Conservation (phyloP, 2,113 vertebrate species). For the Lagenorhynchus albirostris region DNA sequence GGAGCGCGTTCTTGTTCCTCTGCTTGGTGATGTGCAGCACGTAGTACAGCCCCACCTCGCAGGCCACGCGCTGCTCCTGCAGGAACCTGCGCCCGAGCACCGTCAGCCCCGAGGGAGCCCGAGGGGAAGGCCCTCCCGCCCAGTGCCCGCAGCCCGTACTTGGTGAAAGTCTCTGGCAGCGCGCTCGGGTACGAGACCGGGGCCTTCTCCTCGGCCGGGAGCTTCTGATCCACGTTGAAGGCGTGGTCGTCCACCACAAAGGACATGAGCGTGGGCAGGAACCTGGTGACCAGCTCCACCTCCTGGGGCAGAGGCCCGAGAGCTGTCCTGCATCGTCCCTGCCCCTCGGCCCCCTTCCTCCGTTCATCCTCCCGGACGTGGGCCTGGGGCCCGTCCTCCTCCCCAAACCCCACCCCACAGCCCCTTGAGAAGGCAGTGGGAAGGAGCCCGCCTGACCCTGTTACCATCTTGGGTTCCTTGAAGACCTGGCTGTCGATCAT, state of each 20-base stretch:
- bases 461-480: slow-evolving; percentile 96
- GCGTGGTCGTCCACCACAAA: slow-evolving; percentile 97
- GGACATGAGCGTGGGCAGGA: slow-evolving; percentile 95
- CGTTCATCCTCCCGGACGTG: rapidly evolving
- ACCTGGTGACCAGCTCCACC: slow-evolving; percentile 92
- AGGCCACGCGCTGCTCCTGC: slow-evolving; percentile 95
- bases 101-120: rapidly evolving
- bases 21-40: slow-evolving; percentile 94
- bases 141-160: slow-evolving; percentile 70
- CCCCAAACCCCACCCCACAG: neutral
- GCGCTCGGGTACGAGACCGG: slow-evolving; percentile 86
- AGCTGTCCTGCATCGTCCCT: neutral
- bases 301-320: slow-evolving; percentile 81
- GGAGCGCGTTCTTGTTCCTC: slow-evolving; percentile 96
- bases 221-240: slow-evolving; percentile 94
- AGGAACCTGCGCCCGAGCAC: slow-evolving; percentile 83
- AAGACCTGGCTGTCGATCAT: slow-evolving; percentile 99
- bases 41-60: slow-evolving; percentile 96
- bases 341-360: neutral
- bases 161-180: slow-evolving; percentile 92
- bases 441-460: rapidly evolving
- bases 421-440: rapidly evolving
- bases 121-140: rapidly evolving
- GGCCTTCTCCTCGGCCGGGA: slow-evolving; percentile 93
- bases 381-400: neutral